These are phyloP conservation scores for Leptinotarsa haldemani DNA, from an alignment of 2,888 invertebrate genomes.

Conservation along the genomic window DNA sequence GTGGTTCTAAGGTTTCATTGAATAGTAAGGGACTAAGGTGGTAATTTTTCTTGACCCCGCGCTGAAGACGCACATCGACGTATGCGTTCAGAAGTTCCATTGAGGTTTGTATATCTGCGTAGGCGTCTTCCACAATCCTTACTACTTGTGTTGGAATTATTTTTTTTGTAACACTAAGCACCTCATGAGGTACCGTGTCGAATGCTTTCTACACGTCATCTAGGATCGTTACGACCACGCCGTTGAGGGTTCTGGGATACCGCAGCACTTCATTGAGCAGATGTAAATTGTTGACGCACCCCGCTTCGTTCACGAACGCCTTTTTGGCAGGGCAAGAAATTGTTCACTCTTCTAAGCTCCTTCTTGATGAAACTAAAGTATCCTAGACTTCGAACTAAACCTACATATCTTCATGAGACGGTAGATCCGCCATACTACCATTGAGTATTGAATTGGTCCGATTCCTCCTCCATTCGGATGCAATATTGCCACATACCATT, in stretches of 20 bases:
- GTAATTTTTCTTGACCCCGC: conserved; percentile 61
- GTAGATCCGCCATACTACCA: conserved; percentile 44
- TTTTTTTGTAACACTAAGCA: too few species aligned
- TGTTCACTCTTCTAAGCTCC: conserved; percentile 41
- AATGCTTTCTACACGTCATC: conserved; percentile 58
- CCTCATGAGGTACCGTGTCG: too few species aligned
- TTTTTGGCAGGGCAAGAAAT: conserved; percentile 53
- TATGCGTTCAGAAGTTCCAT: conserved; percentile 45
- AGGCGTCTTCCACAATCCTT: conserved; percentile 49
- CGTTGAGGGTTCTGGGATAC: conserved; percentile 44
- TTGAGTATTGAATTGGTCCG: conserved; percentile 53
- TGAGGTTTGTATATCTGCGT: too few species aligned
- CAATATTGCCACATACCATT: too few species aligned
- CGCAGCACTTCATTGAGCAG: conserved; percentile 51
- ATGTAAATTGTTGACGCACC: conserved; percentile 55
- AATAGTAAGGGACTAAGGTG: too few species aligned
- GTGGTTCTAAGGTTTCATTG: conserved; percentile 57
- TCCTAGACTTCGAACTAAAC: conserved; percentile 52
- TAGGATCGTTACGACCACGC: conserved; percentile 49
- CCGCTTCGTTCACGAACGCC: conserved; percentile 53
- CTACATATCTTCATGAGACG: conserved; percentile 57
- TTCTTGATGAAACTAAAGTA: conserved; percentile 54
- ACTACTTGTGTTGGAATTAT: too few species aligned
- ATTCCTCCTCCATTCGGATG: neutral
- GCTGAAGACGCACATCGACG: conserved; percentile 42